Conservation (phyloP, 2,113 vertebrate genomes). For the Cryptotis parvus region DNA sequence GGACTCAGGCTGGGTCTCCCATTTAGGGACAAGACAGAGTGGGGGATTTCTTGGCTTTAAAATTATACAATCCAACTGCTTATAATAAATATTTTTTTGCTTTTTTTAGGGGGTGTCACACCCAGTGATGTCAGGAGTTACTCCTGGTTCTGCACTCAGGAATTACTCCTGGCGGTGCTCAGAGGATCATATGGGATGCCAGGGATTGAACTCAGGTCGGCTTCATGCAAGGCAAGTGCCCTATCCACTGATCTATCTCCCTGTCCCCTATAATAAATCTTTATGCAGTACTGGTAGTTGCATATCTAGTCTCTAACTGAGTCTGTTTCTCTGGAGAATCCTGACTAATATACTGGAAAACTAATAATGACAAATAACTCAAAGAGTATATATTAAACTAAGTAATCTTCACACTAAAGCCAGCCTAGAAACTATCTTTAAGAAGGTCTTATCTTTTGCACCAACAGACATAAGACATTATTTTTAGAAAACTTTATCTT, state of each 20-base stretch:
- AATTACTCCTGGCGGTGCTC: too few species aligned
- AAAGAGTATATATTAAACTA: background rate
- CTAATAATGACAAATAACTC: background rate
- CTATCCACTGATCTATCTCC: too few species aligned
- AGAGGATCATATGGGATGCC: too few species aligned
- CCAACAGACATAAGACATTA: background rate
- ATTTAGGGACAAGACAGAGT: background rate
- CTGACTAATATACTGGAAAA: background rate
- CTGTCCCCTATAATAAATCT: too few species aligned
- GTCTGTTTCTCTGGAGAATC: slow-evolving; percentile 11
- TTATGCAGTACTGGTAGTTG: background rate
- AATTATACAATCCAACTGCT: background rate
- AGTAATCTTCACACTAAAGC: background rate
- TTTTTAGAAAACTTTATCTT: background rate
- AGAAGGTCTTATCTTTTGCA: background rate
- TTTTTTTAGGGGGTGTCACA: too few species aligned
- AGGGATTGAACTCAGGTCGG: too few species aligned
- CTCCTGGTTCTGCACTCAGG: too few species aligned
- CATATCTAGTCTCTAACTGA: background rate
- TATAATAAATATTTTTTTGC: background rate
- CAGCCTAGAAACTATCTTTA: background rate
- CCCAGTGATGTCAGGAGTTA: too few species aligned
- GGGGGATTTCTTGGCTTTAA: background rate
- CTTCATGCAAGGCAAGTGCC: too few species aligned
- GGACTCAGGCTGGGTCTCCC: background rate